These are phyloP conservation scores for Philereme vetulata DNA, from an alignment of 2,888 invertebrate genomes.

Conservation along the genomic window DNA sequence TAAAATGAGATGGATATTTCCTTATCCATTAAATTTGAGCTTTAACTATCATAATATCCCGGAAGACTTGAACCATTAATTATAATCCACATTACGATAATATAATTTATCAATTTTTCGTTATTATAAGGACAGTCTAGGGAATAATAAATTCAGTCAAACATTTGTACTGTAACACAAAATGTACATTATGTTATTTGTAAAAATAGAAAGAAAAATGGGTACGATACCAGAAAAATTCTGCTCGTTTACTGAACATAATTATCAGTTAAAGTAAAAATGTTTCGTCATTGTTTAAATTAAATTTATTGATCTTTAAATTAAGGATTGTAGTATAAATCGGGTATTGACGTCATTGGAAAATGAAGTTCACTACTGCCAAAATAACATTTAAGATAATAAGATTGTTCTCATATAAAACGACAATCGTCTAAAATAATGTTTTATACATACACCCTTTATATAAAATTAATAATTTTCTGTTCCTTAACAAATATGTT, in stretches of 20 bases:
- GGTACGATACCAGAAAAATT: constrained; percentile 24
- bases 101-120: constrained; percentile 41
- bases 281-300: constrained; percentile 70
- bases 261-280: constrained; percentile 60
- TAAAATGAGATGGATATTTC: constrained; percentile 59
- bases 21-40: constrained; percentile 77
- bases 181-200: constrained; percentile 33
- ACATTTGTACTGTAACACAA: constrained; percentile 29
- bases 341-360: constrained; percentile 62
- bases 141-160: constrained; percentile 51
- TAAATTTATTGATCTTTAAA: constrained; percentile 63
- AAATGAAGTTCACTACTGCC: constrained; percentile 78
- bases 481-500: constrained; percentile 17
- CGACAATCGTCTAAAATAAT: constrained; percentile 60
- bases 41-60: constrained; percentile 81
- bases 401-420: constrained; percentile 73
- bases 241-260: constrained; percentile 29
- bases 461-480: constrained; percentile 37
- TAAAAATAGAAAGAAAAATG: constrained; percentile 24
- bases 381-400: constrained; percentile 73
- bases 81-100: constrained; percentile 51
- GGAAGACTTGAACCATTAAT: constrained; percentile 62
- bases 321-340: constrained; percentile 64
- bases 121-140: constrained; percentile 52
- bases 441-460: constrained; percentile 74